Evolutionary conservation across 2,888 invertebrate genomes (phyloP), one percentile per base, ranked within the genome.

Genomic region (Beris chalybata): DNA sequence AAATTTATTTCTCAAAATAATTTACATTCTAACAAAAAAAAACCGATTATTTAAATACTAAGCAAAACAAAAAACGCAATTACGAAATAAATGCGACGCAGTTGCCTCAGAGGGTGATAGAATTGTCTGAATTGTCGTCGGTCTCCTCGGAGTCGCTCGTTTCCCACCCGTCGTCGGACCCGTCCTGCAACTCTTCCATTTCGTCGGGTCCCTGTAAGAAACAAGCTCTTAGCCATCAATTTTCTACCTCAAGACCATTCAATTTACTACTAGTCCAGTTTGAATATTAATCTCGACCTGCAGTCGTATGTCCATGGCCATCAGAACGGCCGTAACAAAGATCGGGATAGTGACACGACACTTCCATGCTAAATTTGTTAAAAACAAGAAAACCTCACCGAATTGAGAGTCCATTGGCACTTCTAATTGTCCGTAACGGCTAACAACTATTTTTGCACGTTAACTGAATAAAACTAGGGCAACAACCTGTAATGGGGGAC

Each of bases 331-430:
- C 9, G 87, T 84, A 55, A 89, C 85, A 11, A 90, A 78, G 47
- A 88, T 81, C 0, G 91, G 90, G 57, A 91, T 81, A 57, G 87
- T 84, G 68, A 87, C 81, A 48, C 89, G 84, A 55, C 87, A 87
- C 70, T 86, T 85, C 89, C 89, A 91, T 3, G 89, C 90, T 71
- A 91, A 80, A 70, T 87, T 85, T 45, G 90, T 83, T 71, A 91
- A 83, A 76, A 90, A 90, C 63, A 89, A 76, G 69, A 90, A 81
- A 12, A 83, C 79, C 69, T 82, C 80, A 11, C 79, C 79, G 70
- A 80, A 77, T 76, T 81, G 73, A 72, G 80, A 74, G 73, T 81
- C 69, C 83, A 80, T 80, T 9, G 38, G 3, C 22, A 4, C 38
- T 5, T 38, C 38, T 9, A 38, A 38, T 5, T 38, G 7, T 38